Percentiles rank a stretch among this genome's conserved stretches.
These are phyloP conservation scores for Temnopleurus reevesii DNA, from an alignment of 53 echinoderm and acorn worm species.

Conservation along the genomic window DNA sequence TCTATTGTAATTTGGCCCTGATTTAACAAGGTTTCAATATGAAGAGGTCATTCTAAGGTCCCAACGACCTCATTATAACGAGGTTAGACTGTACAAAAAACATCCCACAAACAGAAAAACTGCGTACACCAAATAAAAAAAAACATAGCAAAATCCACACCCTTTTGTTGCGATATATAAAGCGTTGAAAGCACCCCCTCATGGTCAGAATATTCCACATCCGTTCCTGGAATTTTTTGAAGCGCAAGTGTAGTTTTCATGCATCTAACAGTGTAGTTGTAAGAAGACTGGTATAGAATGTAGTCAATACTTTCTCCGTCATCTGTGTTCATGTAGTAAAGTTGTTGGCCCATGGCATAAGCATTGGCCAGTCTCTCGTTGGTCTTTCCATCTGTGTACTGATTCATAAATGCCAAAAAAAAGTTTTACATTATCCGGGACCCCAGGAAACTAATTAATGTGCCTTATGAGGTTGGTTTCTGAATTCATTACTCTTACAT, in stretches of 20 bases:
- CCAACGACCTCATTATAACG: too few relatives aligned
- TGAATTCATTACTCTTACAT: too few relatives aligned
- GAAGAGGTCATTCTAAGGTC: too few relatives aligned
- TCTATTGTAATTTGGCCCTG: too few relatives aligned
- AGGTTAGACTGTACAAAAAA: too few relatives aligned
- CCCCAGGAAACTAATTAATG: too few relatives aligned
- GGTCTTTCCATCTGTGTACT: slow-evolving; percentile 46
- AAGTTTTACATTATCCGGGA: too few relatives aligned
- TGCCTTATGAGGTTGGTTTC: too few relatives aligned
- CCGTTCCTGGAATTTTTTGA: slow-evolving; percentile 74
- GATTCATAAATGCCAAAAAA: too few relatives aligned
- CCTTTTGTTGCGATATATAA: slow-evolving; percentile 38
- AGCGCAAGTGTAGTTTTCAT: slow-evolving; percentile 64
- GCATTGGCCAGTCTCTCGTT: slow-evolving; percentile 56
- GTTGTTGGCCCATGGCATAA: not conserved
- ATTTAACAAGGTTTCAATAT: too few relatives aligned
- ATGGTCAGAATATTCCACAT: slow-evolving; percentile 85
- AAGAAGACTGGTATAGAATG: slow-evolving; percentile 63
- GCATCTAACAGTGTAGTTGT: slow-evolving; percentile 53
- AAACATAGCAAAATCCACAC: not conserved
- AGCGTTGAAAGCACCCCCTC: slow-evolving; percentile 75
- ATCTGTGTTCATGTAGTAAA: slow-evolving; percentile 49
- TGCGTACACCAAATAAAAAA: too few relatives aligned
- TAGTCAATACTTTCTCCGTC: slow-evolving; percentile 84
- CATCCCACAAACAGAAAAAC: too few relatives aligned